These are phyloP conservation scores for Drosophila bunnanda DNA, from an alignment of 2,888 invertebrate species.

Conservation along the genomic window DNA sequence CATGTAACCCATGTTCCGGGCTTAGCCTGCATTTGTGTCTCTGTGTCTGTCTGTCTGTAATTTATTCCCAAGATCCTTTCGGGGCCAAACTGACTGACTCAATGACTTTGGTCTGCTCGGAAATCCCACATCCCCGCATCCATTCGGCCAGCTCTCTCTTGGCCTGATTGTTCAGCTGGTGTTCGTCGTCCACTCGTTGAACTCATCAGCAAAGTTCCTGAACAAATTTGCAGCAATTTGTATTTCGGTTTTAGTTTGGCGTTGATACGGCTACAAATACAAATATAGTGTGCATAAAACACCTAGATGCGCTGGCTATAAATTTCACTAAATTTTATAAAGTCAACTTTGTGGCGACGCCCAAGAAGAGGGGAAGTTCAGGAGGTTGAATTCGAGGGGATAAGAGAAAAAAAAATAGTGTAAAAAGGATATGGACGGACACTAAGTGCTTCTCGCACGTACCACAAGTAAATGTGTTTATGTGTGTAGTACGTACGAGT, in stretches of 20 bases:
- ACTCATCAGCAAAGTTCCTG: constrained; percentile 50
- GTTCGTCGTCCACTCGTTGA: constrained; percentile 23
- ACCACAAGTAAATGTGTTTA: constrained; percentile 71
- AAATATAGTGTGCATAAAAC: constrained; percentile 56
- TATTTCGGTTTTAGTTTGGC: constrained; percentile 68
- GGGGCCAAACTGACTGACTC: constrained; percentile 39
- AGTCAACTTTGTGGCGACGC: constrained; percentile 64
- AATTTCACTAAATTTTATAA: constrained; percentile 75
- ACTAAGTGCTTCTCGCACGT: constrained; percentile 76
- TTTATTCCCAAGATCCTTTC: constrained; percentile 31
- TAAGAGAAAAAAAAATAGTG: background rate
- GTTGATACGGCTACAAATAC: constrained; percentile 56
- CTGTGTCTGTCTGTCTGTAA: constrained; percentile 18
- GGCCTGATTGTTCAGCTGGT: constrained; percentile 37
- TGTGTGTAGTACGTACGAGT: constrained; percentile 32
- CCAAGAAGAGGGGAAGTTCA: background rate
- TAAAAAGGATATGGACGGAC: constrained; percentile 33
- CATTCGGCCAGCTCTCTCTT: constrained; percentile 26
- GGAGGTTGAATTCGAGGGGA: background rate
- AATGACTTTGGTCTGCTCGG: constrained; percentile 46
- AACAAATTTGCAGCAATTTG: constrained; percentile 75
- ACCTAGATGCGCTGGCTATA: constrained; percentile 70
- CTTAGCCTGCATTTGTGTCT: constrained; percentile 31
- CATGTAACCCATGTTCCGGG: constrained; percentile 31
- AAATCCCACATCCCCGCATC: constrained; percentile 5